phyloP scores from a whole-genome alignment of 2,888 invertebrate species.

The Drosophila meridiana region DNA sequence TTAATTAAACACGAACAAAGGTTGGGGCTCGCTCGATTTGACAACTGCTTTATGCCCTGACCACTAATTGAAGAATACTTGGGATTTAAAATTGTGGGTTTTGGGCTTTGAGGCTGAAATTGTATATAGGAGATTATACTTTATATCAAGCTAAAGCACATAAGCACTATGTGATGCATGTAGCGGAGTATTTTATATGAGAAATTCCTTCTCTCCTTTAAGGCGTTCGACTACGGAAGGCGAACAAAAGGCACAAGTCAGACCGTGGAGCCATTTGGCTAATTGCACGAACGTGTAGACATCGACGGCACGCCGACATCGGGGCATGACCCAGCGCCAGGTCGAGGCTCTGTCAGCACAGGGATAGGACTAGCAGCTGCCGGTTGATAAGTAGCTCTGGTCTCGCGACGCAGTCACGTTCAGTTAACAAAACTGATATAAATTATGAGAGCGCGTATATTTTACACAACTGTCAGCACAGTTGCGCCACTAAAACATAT shows the following conservation, averaged over 20 bases:
- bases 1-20: slow-evolving; percentile 67
- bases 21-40: slow-evolving; percentile 10
- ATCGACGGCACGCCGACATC: slow-evolving; percentile 28
- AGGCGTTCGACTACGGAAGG: neutral
- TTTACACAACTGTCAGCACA: slow-evolving; percentile 79
- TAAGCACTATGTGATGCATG: neutral
- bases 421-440: slow-evolving; percentile 81
- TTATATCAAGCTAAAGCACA: neutral
- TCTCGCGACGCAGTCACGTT: slow-evolving; percentile 76
- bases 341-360: slow-evolving; percentile 22
- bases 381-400: slow-evolving; percentile 53
- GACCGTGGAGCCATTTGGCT: slow-evolving; percentile 69
- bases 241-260: slow-evolving; percentile 38
- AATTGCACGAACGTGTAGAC: slow-evolving; percentile 73
- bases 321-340: slow-evolving; percentile 24
- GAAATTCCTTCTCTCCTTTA: neutral
- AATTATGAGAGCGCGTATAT: slow-evolving; percentile 78
- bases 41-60: slow-evolving; percentile 16
- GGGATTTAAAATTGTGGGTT: slow-evolving; percentile 50
- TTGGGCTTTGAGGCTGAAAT: slow-evolving; percentile 12
- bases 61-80: slow-evolving; percentile 53
- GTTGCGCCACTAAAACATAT: slow-evolving; percentile 80
- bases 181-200: slow-evolving; percentile 9
- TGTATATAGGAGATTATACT: neutral
- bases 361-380: slow-evolving; percentile 27